phyloP scores from a whole-genome alignment of 2,797 vertebrate species.

The Cossypha heuglini region DNA sequence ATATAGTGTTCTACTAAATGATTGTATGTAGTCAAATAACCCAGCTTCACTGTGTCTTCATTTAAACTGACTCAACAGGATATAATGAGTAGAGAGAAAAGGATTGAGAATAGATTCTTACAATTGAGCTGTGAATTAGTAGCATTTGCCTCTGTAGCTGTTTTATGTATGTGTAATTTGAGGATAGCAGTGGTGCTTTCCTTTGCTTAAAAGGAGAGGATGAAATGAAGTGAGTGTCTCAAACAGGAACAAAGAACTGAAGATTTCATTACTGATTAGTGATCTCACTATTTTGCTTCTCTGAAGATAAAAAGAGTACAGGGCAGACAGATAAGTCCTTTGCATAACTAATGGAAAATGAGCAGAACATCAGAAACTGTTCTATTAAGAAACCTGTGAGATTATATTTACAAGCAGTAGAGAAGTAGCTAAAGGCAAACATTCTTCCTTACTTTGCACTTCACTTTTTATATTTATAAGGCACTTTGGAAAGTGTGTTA shows the following conservation, averaged over 20 bases:
- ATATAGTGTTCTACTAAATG: neutral
- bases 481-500: neutral
- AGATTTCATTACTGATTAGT: neutral
- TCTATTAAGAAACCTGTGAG: neutral
- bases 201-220: neutral
- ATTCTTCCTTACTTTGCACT: neutral
- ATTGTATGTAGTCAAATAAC: neutral
- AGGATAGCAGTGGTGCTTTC: neutral
- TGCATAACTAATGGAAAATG: neutral
- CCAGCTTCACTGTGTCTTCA: neutral
- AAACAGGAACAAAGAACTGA: neutral
- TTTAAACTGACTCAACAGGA: neutral
- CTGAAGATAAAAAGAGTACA: neutral
- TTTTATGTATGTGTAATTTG: neutral
- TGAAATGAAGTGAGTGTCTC: neutral
- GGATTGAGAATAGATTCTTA: neutral
- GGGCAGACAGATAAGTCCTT: neutral
- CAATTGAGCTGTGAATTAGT: neutral
- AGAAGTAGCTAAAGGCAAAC: neutral
- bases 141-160: neutral
- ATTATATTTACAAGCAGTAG: neutral
- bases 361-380: neutral
- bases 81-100: neutral
- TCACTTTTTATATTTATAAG: constrained; percentile 19
- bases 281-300: neutral